A percentile compares a stretch with the other conserved stretches of the same genome.
Evolutionary conservation across 2,113 vertebrate species (phyloP).

Genomic region (Athene cunicularia): DNA sequence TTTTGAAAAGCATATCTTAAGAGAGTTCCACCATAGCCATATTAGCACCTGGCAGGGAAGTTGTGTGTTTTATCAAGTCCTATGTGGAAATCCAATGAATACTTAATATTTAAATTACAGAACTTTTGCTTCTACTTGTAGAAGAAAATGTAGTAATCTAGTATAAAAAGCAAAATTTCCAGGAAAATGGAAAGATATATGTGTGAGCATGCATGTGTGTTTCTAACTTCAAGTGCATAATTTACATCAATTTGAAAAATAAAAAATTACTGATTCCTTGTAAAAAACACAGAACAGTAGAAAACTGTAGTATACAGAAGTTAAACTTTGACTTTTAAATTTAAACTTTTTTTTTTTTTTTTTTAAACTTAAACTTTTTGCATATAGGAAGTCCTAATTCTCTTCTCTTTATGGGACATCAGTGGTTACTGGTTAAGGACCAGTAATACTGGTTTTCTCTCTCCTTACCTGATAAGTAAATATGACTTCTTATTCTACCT

Average conservation of each 20-base stretch:
- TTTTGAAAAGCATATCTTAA: not conserved
- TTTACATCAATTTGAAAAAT: not conserved
- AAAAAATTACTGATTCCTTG: not conserved
- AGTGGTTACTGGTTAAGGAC: rapidly evolving
- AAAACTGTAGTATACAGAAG: not conserved
- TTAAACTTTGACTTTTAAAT: not conserved
- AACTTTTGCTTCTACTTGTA: not conserved
- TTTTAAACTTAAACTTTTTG: too few species aligned
- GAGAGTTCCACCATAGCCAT: not conserved
- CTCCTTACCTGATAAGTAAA: not conserved
- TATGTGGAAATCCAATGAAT: not conserved
- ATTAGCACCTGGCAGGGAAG: not conserved
- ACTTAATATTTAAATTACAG: not conserved
- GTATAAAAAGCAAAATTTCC: not conserved
- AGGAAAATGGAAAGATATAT: not conserved
- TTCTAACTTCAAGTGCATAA: not conserved
- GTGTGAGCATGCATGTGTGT: not conserved
- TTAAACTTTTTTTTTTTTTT: too few species aligned
- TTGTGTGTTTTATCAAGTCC: not conserved
- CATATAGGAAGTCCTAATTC: not conserved
- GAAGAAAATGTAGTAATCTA: not conserved
- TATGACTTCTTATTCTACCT: not conserved
- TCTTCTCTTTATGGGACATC: not conserved
- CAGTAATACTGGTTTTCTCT: not conserved
- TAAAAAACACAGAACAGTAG: not conserved